Evolutionary conservation across 2,113 vertebrate genomes (phyloP).

Genomic region (Pituophis catenifer): DNA sequence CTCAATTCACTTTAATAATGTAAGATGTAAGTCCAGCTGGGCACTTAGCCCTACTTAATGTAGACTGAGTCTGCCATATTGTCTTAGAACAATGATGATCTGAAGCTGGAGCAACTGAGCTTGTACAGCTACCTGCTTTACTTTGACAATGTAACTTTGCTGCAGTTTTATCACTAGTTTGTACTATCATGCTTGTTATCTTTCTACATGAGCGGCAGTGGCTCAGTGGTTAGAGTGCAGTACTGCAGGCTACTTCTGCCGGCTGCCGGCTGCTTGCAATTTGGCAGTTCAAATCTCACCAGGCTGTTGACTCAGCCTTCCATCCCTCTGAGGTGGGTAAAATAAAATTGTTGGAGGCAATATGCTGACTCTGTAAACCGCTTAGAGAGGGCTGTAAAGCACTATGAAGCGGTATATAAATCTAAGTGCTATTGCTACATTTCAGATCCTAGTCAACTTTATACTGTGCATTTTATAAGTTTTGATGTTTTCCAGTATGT

Average conservation of each 20-base stretch:
- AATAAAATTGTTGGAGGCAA: no score
- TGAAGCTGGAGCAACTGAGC: neutral
- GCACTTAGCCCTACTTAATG: neutral
- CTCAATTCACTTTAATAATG: conserved; percentile 4
- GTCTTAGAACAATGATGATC: neutral
- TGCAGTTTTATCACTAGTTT: neutral
- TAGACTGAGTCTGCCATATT: neutral
- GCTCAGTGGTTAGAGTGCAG: no score
- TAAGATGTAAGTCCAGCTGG: neutral
- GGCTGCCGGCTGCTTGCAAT: no score
- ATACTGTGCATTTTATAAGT: neutral
- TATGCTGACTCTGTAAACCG: no score
- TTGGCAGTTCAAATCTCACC: no score
- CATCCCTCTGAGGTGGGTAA: no score
- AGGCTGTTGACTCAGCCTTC: no score
- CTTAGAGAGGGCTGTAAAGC: no score
- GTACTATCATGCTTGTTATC: neutral
- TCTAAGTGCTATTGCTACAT: no score
- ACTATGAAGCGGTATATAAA: no score
- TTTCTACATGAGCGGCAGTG: neutral
- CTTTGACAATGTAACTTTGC: neutral
- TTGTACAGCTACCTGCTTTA: neutral
- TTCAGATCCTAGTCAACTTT: neutral
- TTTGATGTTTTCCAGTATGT: neutral
- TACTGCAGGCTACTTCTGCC: no score